Conservation (phyloP, 2,113 vertebrate species). For the Polyodon spathula region DNA sequence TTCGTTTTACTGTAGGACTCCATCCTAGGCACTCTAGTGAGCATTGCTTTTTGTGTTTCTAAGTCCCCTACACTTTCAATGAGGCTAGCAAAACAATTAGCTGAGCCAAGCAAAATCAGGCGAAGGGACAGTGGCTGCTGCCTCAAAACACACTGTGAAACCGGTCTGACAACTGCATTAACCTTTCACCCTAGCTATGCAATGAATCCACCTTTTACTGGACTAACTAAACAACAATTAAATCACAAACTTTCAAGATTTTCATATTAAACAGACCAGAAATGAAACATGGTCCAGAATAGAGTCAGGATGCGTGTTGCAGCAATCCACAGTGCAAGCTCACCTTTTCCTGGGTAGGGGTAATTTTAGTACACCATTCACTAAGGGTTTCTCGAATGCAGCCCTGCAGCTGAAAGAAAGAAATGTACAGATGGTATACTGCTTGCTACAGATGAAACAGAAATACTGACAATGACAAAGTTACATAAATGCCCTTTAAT, state of each 20-base stretch:
- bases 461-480: background rate
- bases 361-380: slow-evolving; percentile 73
- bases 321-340: slow-evolving; percentile 15
- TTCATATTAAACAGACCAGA: too few species aligned
- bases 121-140: background rate
- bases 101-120: slow-evolving; percentile 31
- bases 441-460: background rate
- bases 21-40: slow-evolving; percentile 18
- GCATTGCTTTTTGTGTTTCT: slow-evolving; percentile 24
- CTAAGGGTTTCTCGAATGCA: slow-evolving; percentile 85
- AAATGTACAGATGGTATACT: background rate
- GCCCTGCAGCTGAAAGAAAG: slow-evolving; percentile 75
- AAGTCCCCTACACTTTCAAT: slow-evolving; percentile 24
- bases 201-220: slow-evolving; percentile 30
- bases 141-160: background rate
- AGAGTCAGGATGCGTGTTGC: too few species aligned
- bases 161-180: background rate
- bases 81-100: slow-evolving; percentile 28
- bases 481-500: too few species aligned
- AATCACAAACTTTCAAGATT: too few species aligned
- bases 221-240: too few species aligned
- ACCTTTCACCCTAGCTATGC: background rate
- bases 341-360: slow-evolving; percentile 51
- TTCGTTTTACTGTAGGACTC: slow-evolving; percentile 9
- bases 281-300: too few species aligned